Conservation (phyloP, 2,113 vertebrate genomes). For the Hystrix cristata region DNA sequence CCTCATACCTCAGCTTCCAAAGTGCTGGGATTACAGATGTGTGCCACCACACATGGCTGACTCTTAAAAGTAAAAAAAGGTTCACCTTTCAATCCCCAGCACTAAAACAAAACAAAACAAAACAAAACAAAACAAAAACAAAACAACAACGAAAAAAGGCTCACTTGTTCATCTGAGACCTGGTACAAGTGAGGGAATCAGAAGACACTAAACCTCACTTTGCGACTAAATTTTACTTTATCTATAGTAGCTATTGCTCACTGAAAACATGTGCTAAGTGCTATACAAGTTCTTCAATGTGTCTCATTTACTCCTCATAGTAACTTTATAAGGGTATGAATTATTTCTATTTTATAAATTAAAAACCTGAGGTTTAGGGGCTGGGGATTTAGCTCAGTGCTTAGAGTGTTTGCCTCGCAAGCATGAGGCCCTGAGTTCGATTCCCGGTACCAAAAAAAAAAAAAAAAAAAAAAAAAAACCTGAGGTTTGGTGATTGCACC, state of each 20-base stretch:
- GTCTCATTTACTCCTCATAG: background rate
- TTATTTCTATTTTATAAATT: background rate
- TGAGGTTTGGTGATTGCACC: slow-evolving; percentile 6
- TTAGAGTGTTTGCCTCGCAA: too few relatives aligned
- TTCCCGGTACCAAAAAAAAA: too few relatives aligned
- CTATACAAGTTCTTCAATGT: background rate
- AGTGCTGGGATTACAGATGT: background rate
- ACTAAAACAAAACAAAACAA: too few relatives aligned
- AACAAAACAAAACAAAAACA: too few relatives aligned
- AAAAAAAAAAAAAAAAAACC: too few relatives aligned
- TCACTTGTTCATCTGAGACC: background rate
- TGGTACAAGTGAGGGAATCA: background rate
- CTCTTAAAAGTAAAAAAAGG: background rate
- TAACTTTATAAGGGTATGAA: background rate
- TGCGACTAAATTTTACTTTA: background rate
- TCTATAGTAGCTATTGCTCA: background rate
- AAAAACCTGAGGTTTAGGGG: background rate
- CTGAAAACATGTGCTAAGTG: background rate
- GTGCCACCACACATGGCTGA: too few relatives aligned
- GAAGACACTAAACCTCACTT: background rate
- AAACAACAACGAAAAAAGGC: background rate
- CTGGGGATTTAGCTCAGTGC: too few relatives aligned
- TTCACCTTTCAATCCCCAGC: background rate
- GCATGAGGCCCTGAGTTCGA: too few relatives aligned
- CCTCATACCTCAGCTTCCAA: background rate